Evolutionary conservation across 2,797 vertebrate genomes (phyloP).

Genomic region (Eremophila alpestris): DNA sequence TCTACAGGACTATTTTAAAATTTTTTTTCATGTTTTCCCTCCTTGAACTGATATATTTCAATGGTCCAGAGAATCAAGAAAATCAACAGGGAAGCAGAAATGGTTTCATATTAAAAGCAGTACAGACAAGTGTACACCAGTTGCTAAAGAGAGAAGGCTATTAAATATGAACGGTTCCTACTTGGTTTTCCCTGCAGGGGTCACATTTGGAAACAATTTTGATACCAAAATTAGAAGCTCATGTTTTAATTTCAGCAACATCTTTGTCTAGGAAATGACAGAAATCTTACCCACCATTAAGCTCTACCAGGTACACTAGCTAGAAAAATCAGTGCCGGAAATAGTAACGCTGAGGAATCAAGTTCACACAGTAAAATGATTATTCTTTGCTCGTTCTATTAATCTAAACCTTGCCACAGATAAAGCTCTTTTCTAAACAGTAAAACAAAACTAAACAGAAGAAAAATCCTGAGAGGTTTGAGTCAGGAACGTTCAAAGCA

Average conservation of each 20-base stretch:
- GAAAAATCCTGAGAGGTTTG: not conserved
- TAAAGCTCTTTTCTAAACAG: not conserved
- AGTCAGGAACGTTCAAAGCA: not conserved
- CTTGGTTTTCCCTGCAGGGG: not conserved
- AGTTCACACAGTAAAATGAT: not conserved
- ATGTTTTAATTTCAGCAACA: not conserved
- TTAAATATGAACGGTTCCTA: not conserved
- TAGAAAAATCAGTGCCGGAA: not conserved
- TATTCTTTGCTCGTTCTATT: not conserved
- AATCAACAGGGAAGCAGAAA: not conserved
- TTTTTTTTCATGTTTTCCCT: not conserved
- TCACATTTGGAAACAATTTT: conserved; percentile 25
- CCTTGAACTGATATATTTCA: not conserved
- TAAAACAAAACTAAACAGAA: not conserved
- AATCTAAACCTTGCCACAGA: not conserved
- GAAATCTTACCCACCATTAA: not conserved
- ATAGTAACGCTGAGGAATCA: not conserved
- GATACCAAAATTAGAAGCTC: not conserved
- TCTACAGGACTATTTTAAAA: not conserved
- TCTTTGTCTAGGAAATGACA: not conserved
- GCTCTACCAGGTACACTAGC: not conserved
- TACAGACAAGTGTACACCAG: not conserved
- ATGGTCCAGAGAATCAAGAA: not conserved
- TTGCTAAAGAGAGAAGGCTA: not conserved
- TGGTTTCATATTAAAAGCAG: not conserved